Conservation (phyloP, 2,888 invertebrate genomes). For the Metacarcinus magister region DNA sequence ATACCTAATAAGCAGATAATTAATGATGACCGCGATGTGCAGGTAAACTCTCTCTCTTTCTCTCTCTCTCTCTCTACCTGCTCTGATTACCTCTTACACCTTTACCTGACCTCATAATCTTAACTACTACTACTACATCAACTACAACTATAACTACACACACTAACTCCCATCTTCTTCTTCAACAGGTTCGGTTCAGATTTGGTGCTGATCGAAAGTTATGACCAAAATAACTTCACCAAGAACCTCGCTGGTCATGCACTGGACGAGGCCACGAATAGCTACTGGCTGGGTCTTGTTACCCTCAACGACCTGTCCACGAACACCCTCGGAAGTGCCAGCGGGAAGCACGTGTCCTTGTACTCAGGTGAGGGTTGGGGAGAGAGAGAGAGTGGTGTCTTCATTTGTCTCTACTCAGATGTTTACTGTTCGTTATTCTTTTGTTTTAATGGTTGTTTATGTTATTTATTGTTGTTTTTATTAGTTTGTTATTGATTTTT, state of each 20-base stretch:
- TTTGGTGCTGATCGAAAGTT: constrained; percentile 95
- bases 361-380: constrained; percentile 75
- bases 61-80: not conserved
- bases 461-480: too few relatives aligned
- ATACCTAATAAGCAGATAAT: not conserved
- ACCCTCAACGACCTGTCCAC: constrained; percentile 96
- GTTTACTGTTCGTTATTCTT: too few relatives aligned
- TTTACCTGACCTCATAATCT: not conserved
- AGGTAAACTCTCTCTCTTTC: not conserved
- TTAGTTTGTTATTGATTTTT: too few relatives aligned
- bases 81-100: not conserved
- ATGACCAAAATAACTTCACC: constrained; percentile 95
- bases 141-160: not conserved
- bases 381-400: too few relatives aligned
- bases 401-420: too few relatives aligned
- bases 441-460: too few relatives aligned
- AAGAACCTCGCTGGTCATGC: constrained; percentile 90
- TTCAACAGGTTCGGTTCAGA: constrained; percentile 95
- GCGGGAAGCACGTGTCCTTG: constrained; percentile 86
- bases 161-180: not conserved
- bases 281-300: constrained; percentile 95
- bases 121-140: not conserved
- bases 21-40: not conserved
- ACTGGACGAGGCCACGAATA: constrained; percentile 83
- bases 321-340: constrained; percentile 97